phyloP scores from a whole-genome alignment of 1,140 invertebrate species.

The Brevipalpus yothersi region DNA sequence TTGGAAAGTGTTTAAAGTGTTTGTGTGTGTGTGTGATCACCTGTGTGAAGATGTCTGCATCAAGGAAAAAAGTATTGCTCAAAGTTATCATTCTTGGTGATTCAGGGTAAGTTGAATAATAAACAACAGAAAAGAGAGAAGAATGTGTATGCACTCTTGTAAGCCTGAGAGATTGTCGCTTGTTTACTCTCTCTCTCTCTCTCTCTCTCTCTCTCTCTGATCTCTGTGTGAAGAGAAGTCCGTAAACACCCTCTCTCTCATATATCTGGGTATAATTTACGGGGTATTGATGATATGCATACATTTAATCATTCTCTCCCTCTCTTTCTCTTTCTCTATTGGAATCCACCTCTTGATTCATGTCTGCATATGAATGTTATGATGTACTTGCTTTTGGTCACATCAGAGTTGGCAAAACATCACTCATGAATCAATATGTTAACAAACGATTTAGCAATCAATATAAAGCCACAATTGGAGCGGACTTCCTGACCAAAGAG shows the following conservation, averaged over 20 bases:
- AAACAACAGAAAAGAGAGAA: too few species aligned
- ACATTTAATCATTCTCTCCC: not conserved
- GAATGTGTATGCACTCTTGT: too few species aligned
- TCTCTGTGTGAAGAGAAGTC: too few species aligned
- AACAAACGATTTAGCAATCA: slow-evolving; percentile 99
- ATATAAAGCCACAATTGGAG: slow-evolving; percentile 99
- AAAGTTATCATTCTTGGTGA: slow-evolving; percentile 97
- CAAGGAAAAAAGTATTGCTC: slow-evolving; percentile 68
- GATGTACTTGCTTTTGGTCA: slow-evolving; percentile 1
- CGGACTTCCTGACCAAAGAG: slow-evolving; percentile 98
- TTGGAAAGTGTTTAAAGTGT: too few species aligned
- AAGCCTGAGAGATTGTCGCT: too few species aligned
- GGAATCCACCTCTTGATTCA: slow-evolving; percentile 1
- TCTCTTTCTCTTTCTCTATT: not conserved
- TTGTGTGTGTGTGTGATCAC: too few species aligned
- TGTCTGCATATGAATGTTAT: not conserved
- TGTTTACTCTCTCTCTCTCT: too few species aligned
- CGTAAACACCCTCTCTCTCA: too few species aligned
- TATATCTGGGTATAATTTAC: not conserved
- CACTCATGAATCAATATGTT: slow-evolving; percentile 99
- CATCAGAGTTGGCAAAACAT: slow-evolving; percentile 75
- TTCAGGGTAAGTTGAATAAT: slow-evolving; percentile 36
- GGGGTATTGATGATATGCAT: not conserved
- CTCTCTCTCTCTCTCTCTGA: too few species aligned
- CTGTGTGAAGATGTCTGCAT: too few species aligned